These are phyloP conservation scores for Andrena trimmerana DNA, from an alignment of 2,888 invertebrate species.

Conservation along the genomic window DNA sequence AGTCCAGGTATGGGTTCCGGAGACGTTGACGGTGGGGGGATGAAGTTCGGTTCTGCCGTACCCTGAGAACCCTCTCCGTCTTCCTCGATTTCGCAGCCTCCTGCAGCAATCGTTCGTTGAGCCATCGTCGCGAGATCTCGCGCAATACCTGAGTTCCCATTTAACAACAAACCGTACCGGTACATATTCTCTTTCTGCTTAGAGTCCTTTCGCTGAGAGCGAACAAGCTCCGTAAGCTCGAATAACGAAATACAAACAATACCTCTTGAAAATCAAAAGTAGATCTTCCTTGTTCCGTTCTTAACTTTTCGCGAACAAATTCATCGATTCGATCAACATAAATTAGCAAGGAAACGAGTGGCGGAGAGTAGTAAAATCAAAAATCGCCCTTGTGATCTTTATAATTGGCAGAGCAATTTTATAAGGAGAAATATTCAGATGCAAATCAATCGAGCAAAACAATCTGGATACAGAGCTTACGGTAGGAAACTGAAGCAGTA, in stretches of 20 bases:
- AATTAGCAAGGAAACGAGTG: slow-evolving; percentile 18
- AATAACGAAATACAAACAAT: slow-evolving; percentile 44
- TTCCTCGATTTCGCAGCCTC: slow-evolving; percentile 83
- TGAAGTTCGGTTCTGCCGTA: slow-evolving; percentile 82
- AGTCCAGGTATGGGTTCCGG: slow-evolving; percentile 83
- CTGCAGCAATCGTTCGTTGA: slow-evolving; percentile 81
- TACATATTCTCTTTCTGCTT: slow-evolving; percentile 63
- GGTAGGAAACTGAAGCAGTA: slow-evolving; percentile 62
- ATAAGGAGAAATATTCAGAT: slow-evolving; percentile 26
- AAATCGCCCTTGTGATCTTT: slow-evolving; percentile 4
- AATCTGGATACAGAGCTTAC: slow-evolving; percentile 54
- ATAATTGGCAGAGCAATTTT: neutral
- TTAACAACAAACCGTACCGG: slow-evolving; percentile 77
- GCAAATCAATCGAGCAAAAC: slow-evolving; percentile 44
- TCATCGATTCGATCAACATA: slow-evolving; percentile 20
- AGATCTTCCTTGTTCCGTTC: slow-evolving; percentile 12
- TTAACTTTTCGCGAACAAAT: slow-evolving; percentile 8
- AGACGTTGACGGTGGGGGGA: slow-evolving; percentile 84
- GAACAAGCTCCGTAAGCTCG: slow-evolving; percentile 60
- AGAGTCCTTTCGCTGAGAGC: slow-evolving; percentile 62
- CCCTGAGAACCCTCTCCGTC: slow-evolving; percentile 83
- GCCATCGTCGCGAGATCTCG: slow-evolving; percentile 85
- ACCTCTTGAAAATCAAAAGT: slow-evolving; percentile 37
- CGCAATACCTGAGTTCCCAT: slow-evolving; percentile 84
- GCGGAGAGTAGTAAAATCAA: slow-evolving; percentile 24